A percentile compares a stretch with the other conserved stretches of the same genome.
phyloP scores from a whole-genome alignment of 2,113 vertebrate genomes.

The Rhea pennata region DNA sequence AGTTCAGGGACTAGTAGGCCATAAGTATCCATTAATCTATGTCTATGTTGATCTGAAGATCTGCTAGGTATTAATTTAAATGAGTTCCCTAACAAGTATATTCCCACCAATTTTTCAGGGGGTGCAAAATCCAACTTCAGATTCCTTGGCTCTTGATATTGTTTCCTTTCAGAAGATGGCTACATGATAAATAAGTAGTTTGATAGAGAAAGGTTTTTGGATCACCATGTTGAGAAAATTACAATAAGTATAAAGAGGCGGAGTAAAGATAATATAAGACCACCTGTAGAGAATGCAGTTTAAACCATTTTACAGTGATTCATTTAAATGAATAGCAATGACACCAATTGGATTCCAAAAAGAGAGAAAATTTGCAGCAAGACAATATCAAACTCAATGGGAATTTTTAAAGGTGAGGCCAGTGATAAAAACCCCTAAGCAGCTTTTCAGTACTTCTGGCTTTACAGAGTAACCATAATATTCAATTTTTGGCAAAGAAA shows the following conservation, averaged over 20 bases:
- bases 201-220: background rate
- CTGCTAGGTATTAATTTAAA: background rate
- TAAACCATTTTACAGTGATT: slow-evolving; percentile 12
- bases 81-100: background rate
- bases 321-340: slow-evolving; percentile 1
- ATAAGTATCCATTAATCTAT: background rate
- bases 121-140: background rate
- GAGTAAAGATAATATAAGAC: background rate
- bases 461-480: background rate
- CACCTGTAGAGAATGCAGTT: slow-evolving; percentile 15
- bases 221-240: slow-evolving; percentile 2
- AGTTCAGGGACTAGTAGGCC: background rate
- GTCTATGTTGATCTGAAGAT: background rate
- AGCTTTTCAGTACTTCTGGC: background rate
- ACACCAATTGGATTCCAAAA: slow-evolving; percentile 14
- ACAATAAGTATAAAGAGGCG: background rate
- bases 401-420: background rate
- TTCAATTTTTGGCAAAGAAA: slow-evolving; percentile 12
- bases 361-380: background rate
- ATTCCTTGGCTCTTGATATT: background rate
- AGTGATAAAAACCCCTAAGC: background rate
- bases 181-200: background rate
- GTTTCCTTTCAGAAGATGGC: background rate
- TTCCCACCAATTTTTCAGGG: background rate
- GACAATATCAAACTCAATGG: background rate